phyloP scores from a whole-genome alignment of 2,888 invertebrate species.

The Drosophila formosana region DNA sequence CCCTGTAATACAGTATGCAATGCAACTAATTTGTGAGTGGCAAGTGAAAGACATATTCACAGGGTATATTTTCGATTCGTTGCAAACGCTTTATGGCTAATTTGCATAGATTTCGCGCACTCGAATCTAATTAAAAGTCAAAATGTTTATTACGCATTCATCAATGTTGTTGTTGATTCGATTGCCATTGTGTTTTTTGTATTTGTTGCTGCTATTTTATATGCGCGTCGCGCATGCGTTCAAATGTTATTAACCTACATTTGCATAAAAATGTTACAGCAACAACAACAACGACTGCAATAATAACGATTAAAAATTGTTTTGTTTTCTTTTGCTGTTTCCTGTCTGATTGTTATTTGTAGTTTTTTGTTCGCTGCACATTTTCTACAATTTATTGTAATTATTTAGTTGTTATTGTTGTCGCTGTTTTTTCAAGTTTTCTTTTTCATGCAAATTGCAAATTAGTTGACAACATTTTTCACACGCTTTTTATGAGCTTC shows the following conservation, averaged over 20 bases:
- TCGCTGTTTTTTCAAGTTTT: constrained; percentile 39
- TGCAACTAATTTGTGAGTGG: neutral
- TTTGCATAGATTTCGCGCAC: constrained; percentile 33
- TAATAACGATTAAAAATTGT: constrained; percentile 59
- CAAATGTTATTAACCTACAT: constrained; percentile 78
- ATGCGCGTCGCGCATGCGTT: constrained; percentile 70
- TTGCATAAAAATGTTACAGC: constrained; percentile 68
- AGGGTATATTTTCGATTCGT: constrained; percentile 17
- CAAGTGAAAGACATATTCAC: neutral
- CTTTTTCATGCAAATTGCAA: constrained; percentile 66
- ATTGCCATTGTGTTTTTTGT: constrained; percentile 28
- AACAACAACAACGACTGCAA: constrained; percentile 47
- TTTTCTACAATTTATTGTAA: constrained; percentile 64
- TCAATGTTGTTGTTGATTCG: constrained; percentile 37
- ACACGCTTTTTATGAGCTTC: constrained; percentile 76
- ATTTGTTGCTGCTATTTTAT: constrained; percentile 42
- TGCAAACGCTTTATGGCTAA: neutral
- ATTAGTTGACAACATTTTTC: constrained; percentile 71
- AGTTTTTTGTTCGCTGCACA: constrained; percentile 45
- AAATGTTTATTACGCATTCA: constrained; percentile 57
- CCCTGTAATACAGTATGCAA: constrained; percentile 18
- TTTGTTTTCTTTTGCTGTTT: constrained; percentile 56
- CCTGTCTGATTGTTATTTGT: constrained; percentile 65
- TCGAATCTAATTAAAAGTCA: constrained; percentile 55
- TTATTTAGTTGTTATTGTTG: constrained; percentile 57